A percentile compares a stretch with the other conserved stretches of the same genome.
Conservation (phyloP, 2,113 vertebrate genomes). For the Tragelaphus strepsiceros region DNA sequence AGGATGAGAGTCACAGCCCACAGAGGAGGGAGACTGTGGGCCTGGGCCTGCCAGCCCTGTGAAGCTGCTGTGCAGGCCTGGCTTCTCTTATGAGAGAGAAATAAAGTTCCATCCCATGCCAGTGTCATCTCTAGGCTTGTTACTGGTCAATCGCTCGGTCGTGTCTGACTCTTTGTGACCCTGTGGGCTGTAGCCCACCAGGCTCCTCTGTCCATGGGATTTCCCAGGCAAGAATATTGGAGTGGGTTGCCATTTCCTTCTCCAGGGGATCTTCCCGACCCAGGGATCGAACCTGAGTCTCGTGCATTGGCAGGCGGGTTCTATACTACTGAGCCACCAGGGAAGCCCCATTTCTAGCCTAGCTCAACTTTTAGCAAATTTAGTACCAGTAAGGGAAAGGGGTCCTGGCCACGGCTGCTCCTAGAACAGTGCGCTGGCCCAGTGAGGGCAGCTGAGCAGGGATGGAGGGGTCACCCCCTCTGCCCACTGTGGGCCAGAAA, state of each 20-base stretch:
- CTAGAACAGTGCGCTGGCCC: fast-evolving
- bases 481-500: fast-evolving
- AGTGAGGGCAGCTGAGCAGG: neutral
- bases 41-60: fast-evolving
- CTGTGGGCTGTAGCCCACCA: neutral
- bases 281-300: neutral
- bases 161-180: neutral
- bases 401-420: neutral
- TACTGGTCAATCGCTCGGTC: neutral
- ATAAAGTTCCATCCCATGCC: fast-evolving
- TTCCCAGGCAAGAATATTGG: neutral
- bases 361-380: neutral
- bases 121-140: neutral
- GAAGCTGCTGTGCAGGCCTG: neutral
- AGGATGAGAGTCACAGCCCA: neutral
- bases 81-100: neutral
- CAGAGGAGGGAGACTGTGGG: neutral
- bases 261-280: neutral
- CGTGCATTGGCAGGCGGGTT: neutral
- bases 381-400: neutral
- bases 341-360: neutral
- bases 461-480: neutral
- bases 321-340: neutral
- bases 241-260: neutral
- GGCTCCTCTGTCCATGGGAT: neutral